Percentiles rank a stretch among this genome's conserved stretches.
Conservation (phyloP, 2,797 vertebrate species). For the Serranus cabrilla region DNA sequence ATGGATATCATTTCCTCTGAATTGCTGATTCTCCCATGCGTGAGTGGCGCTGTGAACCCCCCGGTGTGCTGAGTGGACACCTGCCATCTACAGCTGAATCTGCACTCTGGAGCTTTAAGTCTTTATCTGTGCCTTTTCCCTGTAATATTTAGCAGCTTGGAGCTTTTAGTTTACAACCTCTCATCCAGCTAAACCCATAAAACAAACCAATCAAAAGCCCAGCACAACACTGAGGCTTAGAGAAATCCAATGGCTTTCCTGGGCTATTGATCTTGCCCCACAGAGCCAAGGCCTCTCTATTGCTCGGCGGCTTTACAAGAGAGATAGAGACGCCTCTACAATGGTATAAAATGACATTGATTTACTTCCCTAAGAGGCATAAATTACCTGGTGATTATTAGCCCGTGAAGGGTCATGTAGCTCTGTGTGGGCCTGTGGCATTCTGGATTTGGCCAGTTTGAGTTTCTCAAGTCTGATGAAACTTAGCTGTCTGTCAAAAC, state of each 20-base stretch:
- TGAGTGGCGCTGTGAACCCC: constrained; percentile 32
- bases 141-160: constrained; percentile 74
- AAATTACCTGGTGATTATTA: constrained; percentile 68
- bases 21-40: constrained; percentile 48
- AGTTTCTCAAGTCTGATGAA: constrained; percentile 12
- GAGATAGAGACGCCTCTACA: constrained; percentile 46
- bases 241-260: constrained; percentile 76
- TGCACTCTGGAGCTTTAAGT: constrained; percentile 64
- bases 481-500: constrained; percentile 18
- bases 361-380: constrained; percentile 60
- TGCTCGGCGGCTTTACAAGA: constrained; percentile 57
- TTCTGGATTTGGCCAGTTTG: constrained; percentile 1
- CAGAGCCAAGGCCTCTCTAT: constrained; percentile 56
- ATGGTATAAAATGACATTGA: constrained; percentile 60
- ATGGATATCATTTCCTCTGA: constrained; percentile 29
- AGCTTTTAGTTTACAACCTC: constrained; percentile 73
- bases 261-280: constrained; percentile 73
- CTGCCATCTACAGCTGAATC: constrained; percentile 65
- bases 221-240: constrained; percentile 57
- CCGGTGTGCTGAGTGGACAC: constrained; percentile 68
- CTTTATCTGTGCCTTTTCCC: constrained; percentile 54
- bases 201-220: constrained; percentile 76
- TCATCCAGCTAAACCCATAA: constrained; percentile 70
- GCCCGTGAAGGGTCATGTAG: constrained; percentile 10
- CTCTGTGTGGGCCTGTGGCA: neutral